Evolutionary conservation across 35 echinoderm and acorn worm genomes (phyloP).

Genomic region (Apostichopus parvimensis): DNA sequence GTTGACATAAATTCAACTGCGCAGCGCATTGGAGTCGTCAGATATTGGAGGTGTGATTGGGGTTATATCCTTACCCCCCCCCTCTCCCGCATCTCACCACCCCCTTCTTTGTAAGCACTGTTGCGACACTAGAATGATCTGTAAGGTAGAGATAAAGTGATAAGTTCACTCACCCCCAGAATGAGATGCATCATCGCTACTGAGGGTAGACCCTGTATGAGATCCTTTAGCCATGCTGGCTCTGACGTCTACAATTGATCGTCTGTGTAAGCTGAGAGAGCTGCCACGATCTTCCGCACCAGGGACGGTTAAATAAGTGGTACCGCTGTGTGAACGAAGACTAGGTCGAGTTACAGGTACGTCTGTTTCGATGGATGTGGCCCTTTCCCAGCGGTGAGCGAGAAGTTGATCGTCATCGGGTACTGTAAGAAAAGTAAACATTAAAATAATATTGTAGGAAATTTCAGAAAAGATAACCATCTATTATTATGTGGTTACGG

Average conservation of each 20-base stretch:
- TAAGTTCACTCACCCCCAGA: constrained; percentile 2
- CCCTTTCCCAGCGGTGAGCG: constrained; percentile 82
- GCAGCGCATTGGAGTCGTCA: too few species aligned
- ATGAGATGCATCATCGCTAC: constrained; percentile 43
- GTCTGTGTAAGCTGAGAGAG: constrained; percentile 61
- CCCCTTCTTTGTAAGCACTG: too few species aligned
- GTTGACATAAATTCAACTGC: too few species aligned
- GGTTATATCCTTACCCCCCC: too few species aligned
- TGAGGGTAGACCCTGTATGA: constrained; percentile 20
- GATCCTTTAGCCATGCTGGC: constrained; percentile 85
- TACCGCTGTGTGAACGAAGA: constrained; percentile 45
- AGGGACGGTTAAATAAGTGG: constrained; percentile 54
- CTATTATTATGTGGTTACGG: too few species aligned
- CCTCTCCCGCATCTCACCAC: too few species aligned
- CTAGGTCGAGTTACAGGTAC: background rate
- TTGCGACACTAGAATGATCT: too few species aligned
- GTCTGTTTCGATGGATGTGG: constrained; percentile 68
- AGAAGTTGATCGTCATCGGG: constrained; percentile 66
- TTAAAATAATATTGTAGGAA: too few species aligned
- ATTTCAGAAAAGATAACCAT: too few species aligned
- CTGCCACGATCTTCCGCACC: constrained; percentile 59
- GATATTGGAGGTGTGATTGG: too few species aligned
- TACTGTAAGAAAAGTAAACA: background rate
- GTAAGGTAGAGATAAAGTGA: too few species aligned
- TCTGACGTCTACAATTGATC: constrained; percentile 90